These are phyloP conservation scores for Cephalopachus bancanus DNA, from an alignment of 2,797 vertebrate species.

Conservation along the genomic window DNA sequence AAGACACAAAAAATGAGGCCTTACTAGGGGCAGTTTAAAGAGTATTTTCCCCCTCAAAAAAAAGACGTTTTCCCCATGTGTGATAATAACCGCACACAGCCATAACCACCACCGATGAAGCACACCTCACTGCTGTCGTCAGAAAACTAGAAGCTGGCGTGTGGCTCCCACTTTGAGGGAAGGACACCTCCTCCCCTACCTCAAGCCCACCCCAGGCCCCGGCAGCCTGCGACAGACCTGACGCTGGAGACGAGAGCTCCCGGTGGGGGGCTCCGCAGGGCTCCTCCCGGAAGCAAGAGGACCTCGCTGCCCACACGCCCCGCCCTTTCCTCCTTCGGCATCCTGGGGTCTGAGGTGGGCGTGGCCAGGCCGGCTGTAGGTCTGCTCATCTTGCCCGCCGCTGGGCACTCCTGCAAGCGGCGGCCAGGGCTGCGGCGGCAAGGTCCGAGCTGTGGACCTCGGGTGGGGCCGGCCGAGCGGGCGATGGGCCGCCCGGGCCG, in stretches of 20 bases:
- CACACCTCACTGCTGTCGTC: background rate
- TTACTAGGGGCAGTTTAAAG: slow-evolving; percentile 1
- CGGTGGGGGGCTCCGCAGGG: background rate
- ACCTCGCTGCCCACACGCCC: background rate
- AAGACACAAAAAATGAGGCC: background rate
- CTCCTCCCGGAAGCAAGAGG: background rate
- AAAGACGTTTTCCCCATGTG: background rate
- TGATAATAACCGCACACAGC: background rate
- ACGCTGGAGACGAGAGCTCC: background rate
- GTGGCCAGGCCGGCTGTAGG: background rate
- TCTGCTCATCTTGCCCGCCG: background rate
- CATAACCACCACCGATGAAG: background rate
- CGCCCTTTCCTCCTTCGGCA: background rate
- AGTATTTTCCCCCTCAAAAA: background rate
- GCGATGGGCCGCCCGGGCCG: background rate
- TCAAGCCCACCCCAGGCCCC: background rate
- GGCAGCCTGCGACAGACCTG: background rate
- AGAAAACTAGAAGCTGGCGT: background rate
- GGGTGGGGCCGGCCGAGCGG: accelerated
- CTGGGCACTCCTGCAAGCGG: background rate
- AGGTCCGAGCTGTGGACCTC: background rate
- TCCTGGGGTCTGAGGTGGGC: background rate
- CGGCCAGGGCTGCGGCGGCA: background rate
- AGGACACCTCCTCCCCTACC: background rate
- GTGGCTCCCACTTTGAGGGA: background rate